Evolutionary conservation across 2,888 invertebrate species (phyloP).

Genomic region (Rhagonycha lutea): DNA sequence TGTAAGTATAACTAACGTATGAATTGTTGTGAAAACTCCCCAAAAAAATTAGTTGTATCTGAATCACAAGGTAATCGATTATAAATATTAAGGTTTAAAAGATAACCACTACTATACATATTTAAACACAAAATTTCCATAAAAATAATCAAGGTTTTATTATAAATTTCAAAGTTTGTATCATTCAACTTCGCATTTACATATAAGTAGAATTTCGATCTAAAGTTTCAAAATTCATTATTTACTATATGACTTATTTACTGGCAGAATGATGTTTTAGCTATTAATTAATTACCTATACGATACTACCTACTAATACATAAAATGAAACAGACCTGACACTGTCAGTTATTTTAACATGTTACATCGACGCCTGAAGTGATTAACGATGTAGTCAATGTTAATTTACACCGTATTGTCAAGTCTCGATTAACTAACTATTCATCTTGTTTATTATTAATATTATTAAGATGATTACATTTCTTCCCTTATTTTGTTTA

Average conservation of each 20-base stretch:
- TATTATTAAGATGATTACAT: conserved; percentile 29
- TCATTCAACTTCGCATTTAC: not conserved
- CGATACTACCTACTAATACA: conserved; percentile 23
- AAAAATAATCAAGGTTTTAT: not conserved
- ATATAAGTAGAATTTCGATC: not conserved
- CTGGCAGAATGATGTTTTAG: conserved; percentile 1
- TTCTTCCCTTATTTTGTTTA: not conserved
- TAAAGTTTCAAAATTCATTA: not conserved
- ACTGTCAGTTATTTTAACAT: conserved; percentile 32
- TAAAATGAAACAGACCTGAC: conserved; percentile 29
- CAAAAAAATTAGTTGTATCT: too few species aligned
- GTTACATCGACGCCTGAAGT: conserved; percentile 31
- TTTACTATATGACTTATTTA: not conserved
- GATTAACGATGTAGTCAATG: conserved; percentile 38
- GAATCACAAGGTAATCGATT: too few species aligned
- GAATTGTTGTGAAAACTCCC: too few species aligned
- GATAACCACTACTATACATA: too few species aligned
- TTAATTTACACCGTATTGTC: conserved; percentile 38
- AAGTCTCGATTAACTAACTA: conserved; percentile 30
- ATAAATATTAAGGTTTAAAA: too few species aligned
- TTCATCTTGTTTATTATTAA: conserved; percentile 39
- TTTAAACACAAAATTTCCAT: not conserved
- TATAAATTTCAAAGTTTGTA: not conserved
- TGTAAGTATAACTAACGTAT: too few species aligned
- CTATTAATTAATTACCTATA: conserved; percentile 11